Base-by-base conservation (phyloP, 2,797 vertebrate genomes). In the Remorina albescens region DNA sequence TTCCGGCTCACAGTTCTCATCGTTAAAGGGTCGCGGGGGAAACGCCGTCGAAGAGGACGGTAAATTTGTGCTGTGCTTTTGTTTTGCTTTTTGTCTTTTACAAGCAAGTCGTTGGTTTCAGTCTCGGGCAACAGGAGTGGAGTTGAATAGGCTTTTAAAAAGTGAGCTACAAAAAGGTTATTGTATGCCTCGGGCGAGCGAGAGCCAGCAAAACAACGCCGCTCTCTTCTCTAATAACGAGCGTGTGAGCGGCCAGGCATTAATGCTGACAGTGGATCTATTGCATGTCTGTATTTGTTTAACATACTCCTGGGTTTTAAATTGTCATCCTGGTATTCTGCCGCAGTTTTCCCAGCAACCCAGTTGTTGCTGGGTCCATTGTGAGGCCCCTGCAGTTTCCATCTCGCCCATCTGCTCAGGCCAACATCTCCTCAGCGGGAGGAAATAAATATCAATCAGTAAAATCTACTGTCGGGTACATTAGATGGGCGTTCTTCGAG, bases 271-370 rank as follows among this genome's bases (percentile, higher is more conserved):
- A 71, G 78, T 65, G 11, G 57, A 79, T 83, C 81, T 81, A 66
- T 82, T 76, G 79, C 76, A 60, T 47, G 80, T 86, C 88, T 86
- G 80, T 82, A 75, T 90, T 91, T 88, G 75, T 87, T 91, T 84
- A 88, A 90, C 76, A 41, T 67, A 74, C 65, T 76, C 86, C 74
- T 56, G 60, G 71, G 50, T 85, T 86, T 85, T 74, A 83, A 89
- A 85, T 74, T 26, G 76, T 77, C 51, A 9, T 71, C 67, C 76
- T 44, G 58, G 50, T 75, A 80, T 77, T 77, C 67, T 59, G 69
- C 47, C 44, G 84, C 59, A 63, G 32, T 44, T 84, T 82, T 71
- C 71, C 76, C 74, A 50, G 42, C 36, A 23, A 76, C 71, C 68
- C 42, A 63, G n/a, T 75, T 5, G 61, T 62, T 65, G 53, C 50